A percentile compares a stretch with the other conserved stretches of the same genome.
These are phyloP conservation scores for Pachycephala philippinensis DNA, from an alignment of 2,113 vertebrate species.

Conservation along the genomic window DNA sequence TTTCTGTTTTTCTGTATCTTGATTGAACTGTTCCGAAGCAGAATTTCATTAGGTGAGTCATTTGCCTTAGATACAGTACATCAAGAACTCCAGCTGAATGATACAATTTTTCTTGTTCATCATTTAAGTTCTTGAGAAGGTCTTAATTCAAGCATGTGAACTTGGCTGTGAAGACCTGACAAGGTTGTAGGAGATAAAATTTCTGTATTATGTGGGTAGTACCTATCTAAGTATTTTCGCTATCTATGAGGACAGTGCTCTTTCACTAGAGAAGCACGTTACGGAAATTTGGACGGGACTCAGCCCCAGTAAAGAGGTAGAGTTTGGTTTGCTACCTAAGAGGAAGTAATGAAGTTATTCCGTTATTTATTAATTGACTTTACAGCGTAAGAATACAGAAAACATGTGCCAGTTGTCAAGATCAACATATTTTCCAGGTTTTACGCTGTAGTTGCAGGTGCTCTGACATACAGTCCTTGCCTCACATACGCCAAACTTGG, in stretches of 20 bases:
- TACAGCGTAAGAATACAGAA: background rate
- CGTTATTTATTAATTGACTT: background rate
- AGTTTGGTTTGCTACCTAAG: background rate
- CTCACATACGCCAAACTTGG: background rate
- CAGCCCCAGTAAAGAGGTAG: background rate
- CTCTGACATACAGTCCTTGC: background rate
- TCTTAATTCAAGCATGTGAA: background rate
- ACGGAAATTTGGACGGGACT: background rate
- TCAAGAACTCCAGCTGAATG: background rate
- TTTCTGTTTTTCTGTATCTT: background rate
- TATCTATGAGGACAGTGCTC: background rate
- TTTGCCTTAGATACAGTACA: background rate
- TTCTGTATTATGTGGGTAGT: background rate
- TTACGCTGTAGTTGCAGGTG: background rate
- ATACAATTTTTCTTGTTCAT: background rate
- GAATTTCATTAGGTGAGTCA: background rate
- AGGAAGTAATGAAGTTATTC: background rate
- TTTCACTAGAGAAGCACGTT: background rate
- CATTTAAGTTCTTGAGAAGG: background rate
- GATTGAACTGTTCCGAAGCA: background rate
- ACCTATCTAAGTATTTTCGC: background rate
- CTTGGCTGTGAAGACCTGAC: background rate
- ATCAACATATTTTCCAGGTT: background rate
- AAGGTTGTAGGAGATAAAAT: background rate
- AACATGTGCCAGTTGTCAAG: background rate